Percentiles rank a stretch among this genome's conserved stretches.
Conservation (phyloP, 2,797 vertebrate species). For the Epinephelus awoara region DNA sequence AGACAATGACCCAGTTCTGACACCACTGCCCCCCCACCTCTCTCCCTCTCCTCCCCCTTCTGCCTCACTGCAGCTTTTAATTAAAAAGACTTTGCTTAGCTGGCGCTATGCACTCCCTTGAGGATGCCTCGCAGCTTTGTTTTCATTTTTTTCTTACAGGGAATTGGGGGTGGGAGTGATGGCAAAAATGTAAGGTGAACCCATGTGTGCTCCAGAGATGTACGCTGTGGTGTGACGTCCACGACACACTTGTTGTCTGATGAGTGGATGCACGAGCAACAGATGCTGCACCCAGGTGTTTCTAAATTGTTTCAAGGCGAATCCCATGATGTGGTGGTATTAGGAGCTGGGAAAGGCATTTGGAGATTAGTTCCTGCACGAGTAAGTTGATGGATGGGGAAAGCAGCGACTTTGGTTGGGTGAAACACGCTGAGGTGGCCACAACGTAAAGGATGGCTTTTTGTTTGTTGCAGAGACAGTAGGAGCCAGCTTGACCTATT, state of each 20-base stretch:
- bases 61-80: constrained; percentile 85
- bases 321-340: constrained; percentile 46
- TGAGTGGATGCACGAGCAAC: constrained; percentile 57
- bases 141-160: constrained; percentile 59
- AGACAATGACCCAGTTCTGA: constrained; percentile 89
- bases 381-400: constrained; percentile 42
- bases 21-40: constrained; percentile 68
- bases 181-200: constrained; percentile 71
- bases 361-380: constrained; percentile 55
- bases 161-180: constrained; percentile 43
- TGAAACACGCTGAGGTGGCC: constrained; percentile 18
- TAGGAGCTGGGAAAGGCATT: constrained; percentile 34
- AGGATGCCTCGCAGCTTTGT: constrained; percentile 79
- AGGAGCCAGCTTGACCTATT: constrained; percentile 67
- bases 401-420: constrained; percentile 10
- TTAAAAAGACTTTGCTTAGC: constrained; percentile 88
- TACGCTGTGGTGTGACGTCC: constrained; percentile 1
- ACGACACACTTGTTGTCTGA: constrained; percentile 56
- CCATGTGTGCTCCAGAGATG: constrained; percentile 30
- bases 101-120: constrained; percentile 79
- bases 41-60: constrained; percentile 62
- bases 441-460: constrained; percentile 41
- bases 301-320: constrained; percentile 52
- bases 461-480: constrained; percentile 48
- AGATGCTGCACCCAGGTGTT: constrained; percentile 78